These are phyloP conservation scores for Leucophora obtusa DNA, from an alignment of 2,888 invertebrate genomes.

Conservation along the genomic window DNA sequence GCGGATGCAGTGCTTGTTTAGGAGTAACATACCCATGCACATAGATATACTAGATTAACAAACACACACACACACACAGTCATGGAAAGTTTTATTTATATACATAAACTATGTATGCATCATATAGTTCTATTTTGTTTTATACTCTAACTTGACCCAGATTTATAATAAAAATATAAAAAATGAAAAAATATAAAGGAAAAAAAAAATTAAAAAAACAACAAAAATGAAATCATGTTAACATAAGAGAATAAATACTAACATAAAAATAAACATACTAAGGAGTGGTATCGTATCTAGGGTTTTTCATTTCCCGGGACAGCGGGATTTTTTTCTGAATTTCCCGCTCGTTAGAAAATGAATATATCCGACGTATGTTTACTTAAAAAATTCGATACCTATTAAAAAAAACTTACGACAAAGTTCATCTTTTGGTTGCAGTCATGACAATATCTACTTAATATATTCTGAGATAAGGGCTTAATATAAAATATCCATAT, in stretches of 20 bases:
- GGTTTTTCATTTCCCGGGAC: too few species aligned
- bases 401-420: too few species aligned
- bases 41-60: not conserved
- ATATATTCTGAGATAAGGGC: too few species aligned
- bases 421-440: too few species aligned
- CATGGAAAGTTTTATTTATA: not conserved
- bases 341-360: too few species aligned
- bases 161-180: constrained; percentile 51
- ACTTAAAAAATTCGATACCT: too few species aligned
- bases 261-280: constrained; percentile 20
- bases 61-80: not conserved
- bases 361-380: too few species aligned
- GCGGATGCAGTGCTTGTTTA: too few species aligned
- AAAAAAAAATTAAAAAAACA: constrained; percentile 24
- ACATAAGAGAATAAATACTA: constrained; percentile 36
- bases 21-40: not conserved
- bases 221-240: constrained; percentile 56
- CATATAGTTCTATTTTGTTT: not conserved
- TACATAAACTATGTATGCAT: not conserved
- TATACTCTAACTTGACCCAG: constrained; percentile 55
- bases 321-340: too few species aligned
- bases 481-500: too few species aligned
- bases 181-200: not conserved
- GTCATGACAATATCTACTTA: too few species aligned
- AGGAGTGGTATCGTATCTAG: constrained; percentile 23